Evolutionary conservation across 2,888 invertebrate species (phyloP).

Genomic region (Chrysodeixis includens): DNA sequence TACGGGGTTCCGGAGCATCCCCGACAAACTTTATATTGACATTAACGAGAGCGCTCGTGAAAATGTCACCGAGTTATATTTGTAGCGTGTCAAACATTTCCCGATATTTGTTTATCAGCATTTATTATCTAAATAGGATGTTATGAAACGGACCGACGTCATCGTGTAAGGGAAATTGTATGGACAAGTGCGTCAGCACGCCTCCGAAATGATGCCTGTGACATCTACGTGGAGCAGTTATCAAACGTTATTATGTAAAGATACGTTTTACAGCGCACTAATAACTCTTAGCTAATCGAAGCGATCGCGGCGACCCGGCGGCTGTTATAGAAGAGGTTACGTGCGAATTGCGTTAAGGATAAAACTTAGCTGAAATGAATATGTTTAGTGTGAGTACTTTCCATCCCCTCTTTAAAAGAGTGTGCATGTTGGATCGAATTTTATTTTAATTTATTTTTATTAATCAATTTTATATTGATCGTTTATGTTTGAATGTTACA

Average conservation of each 20-base stretch:
- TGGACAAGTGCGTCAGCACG: slow-evolving; percentile 74
- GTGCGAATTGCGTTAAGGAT: slow-evolving; percentile 14
- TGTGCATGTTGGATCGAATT: too few relatives aligned
- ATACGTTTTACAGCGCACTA: slow-evolving; percentile 38
- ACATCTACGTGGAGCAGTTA: slow-evolving; percentile 57
- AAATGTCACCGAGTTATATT: slow-evolving; percentile 71
- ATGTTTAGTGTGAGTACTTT: too few relatives aligned
- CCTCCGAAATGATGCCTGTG: slow-evolving; percentile 64
- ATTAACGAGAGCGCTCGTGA: slow-evolving; percentile 64
- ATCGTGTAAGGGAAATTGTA: slow-evolving; percentile 68
- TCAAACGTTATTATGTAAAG: slow-evolving; percentile 50
- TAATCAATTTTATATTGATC: too few relatives aligned
- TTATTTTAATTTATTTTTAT: too few relatives aligned
- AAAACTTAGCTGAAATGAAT: slow-evolving; percentile 5
- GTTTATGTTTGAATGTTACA: too few relatives aligned
- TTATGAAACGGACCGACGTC: slow-evolving; percentile 78
- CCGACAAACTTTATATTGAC: slow-evolving; percentile 49
- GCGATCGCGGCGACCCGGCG: slow-evolving; percentile 17
- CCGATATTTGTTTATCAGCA: slow-evolving; percentile 72
- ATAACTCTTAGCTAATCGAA: slow-evolving; percentile 49
- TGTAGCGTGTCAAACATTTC: slow-evolving; percentile 60
- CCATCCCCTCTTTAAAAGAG: neutral
- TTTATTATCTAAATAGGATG: slow-evolving; percentile 78
- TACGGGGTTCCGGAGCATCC: slow-evolving; percentile 51
- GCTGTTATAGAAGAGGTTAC: slow-evolving; percentile 25